A percentile compares a stretch with the other conserved stretches of the same genome.
phyloP scores from a whole-genome alignment of 2,113 vertebrate genomes.

The Opisthocomus hoazin region DNA sequence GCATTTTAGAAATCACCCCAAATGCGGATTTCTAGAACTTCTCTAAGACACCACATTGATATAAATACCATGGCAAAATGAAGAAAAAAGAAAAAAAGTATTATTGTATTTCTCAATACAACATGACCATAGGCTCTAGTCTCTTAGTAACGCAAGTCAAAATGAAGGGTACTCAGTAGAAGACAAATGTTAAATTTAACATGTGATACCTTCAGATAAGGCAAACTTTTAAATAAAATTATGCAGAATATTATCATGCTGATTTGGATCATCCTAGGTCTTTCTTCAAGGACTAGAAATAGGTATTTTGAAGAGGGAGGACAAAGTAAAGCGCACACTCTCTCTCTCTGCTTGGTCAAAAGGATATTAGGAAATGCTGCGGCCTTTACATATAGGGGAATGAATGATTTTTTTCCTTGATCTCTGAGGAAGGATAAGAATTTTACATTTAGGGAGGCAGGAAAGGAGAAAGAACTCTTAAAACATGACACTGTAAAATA shows the following conservation, averaged over 20 bases:
- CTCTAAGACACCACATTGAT: background rate
- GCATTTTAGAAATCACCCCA: background rate
- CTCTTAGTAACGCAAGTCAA: background rate
- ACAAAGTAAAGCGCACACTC: accelerated
- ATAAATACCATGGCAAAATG: background rate
- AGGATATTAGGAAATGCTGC: background rate
- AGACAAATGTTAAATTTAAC: background rate
- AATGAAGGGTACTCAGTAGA: background rate
- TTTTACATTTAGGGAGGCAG: background rate
- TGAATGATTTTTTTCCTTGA: background rate
- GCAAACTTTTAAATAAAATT: background rate
- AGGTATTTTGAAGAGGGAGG: background rate
- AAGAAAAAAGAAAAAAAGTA: background rate
- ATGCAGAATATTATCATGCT: background rate
- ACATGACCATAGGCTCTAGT: background rate
- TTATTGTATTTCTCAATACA: background rate
- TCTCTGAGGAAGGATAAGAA: background rate
- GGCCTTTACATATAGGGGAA: background rate
- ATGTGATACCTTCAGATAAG: background rate
- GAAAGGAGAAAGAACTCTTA: background rate
- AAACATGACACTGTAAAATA: background rate
- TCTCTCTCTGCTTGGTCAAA: background rate
- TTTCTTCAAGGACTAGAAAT: background rate
- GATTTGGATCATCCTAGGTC: background rate
- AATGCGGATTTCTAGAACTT: background rate